phyloP scores from a whole-genome alignment of 1,140 invertebrate genomes.

The Araneus ventricosus region DNA sequence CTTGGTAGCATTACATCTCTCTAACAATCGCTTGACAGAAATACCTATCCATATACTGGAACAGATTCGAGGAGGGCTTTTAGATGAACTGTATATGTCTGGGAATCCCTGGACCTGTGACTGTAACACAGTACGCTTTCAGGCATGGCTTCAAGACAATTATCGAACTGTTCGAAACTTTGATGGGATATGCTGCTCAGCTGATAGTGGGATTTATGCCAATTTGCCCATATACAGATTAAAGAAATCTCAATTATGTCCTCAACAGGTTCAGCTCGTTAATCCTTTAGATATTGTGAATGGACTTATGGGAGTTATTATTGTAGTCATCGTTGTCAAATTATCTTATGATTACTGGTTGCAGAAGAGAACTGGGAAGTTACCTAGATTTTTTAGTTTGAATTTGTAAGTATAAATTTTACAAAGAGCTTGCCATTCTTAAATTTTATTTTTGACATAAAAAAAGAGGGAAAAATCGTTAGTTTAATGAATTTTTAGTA shows the following conservation, averaged over 20 bases:
- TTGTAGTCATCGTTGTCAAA: conserved; percentile 75
- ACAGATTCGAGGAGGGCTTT: conserved; percentile 52
- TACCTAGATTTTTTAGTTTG: conserved; percentile 76
- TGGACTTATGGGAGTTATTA: conserved; percentile 73
- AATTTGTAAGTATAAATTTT: conserved; percentile 35
- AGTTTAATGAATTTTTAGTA: too few species aligned
- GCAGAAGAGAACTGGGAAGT: conserved; percentile 76
- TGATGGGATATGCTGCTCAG: conserved; percentile 73
- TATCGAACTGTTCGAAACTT: conserved; percentile 73
- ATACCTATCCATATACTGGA: conserved; percentile 76
- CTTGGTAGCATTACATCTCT: conserved; percentile 72
- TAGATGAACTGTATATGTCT: conserved; percentile 75
- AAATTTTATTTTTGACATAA: not conserved
- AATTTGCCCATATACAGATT: conserved; percentile 70
- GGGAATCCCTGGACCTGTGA: conserved; percentile 77
- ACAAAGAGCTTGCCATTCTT: not conserved
- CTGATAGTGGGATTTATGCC: conserved; percentile 55
- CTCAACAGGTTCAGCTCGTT: conserved; percentile 61
- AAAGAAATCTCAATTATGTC: conserved; percentile 76
- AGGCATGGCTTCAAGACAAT: conserved; percentile 76
- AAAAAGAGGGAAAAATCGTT: too few species aligned
- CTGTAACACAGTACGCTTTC: conserved; percentile 76
- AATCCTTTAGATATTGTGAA: conserved; percentile 76
- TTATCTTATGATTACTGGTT: conserved; percentile 76
- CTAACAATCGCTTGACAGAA: conserved; percentile 75